Evolutionary conservation across 1,140 invertebrate species (phyloP).

Genomic region (Drosophila ficusphila): DNA sequence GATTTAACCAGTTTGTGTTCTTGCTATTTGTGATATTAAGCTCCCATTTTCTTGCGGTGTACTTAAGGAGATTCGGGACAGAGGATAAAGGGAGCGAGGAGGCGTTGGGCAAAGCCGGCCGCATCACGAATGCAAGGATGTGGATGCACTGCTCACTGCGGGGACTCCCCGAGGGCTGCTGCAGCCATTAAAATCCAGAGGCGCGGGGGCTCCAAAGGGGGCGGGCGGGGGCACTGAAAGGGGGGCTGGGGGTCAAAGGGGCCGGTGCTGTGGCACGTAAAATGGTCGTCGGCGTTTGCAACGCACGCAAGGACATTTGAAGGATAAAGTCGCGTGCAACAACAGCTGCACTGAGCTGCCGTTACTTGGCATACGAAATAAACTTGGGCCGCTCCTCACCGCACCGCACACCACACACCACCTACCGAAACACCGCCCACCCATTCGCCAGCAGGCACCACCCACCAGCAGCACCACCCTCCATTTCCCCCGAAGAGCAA

Average conservation of each 20-base stretch:
- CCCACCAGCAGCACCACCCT: background rate
- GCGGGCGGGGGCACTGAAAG: constrained; percentile 1
- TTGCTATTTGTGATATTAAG: background rate
- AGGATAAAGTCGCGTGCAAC: constrained; percentile 80
- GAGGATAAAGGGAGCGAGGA: background rate
- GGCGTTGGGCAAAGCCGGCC: constrained; percentile 36
- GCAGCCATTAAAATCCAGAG: constrained; percentile 79
- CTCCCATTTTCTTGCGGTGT: background rate
- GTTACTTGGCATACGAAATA: constrained; percentile 81
- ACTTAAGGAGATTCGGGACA: constrained; percentile 4
- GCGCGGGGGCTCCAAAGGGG: constrained; percentile 7
- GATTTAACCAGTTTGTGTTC: too few species aligned
- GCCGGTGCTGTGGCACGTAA: constrained; percentile 42
- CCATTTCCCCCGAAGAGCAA: constrained; percentile 2
- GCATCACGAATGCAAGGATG: constrained; percentile 77
- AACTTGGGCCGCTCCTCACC: constrained; percentile 71
- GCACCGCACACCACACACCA: too few species aligned
- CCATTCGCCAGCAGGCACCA: background rate
- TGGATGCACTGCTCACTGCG: constrained; percentile 47
- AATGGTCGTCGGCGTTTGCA: constrained; percentile 68
- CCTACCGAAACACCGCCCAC: background rate
- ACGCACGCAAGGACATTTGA: constrained; percentile 83
- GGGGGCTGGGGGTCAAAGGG: background rate
- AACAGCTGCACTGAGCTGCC: constrained; percentile 70
- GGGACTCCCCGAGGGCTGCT: constrained; percentile 76